These are phyloP conservation scores for Ichneumoninae sp. DNA, from an alignment of 2,888 invertebrate genomes.

Conservation along the genomic window DNA sequence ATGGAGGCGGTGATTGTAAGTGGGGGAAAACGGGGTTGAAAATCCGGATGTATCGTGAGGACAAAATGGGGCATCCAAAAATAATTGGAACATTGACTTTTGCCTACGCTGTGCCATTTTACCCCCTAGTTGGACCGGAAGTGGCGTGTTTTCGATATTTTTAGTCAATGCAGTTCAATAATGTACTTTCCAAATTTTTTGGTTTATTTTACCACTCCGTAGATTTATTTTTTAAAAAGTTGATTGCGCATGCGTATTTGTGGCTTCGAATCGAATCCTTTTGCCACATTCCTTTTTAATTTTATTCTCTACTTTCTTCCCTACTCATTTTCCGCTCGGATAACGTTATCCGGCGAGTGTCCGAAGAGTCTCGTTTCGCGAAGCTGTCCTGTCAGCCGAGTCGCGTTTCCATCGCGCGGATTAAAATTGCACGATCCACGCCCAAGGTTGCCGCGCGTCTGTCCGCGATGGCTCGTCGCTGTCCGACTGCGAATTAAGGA, in stretches of 20 bases:
- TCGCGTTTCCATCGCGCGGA: conserved; percentile 46
- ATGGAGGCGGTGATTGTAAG: too few species aligned
- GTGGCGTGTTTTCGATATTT: too few species aligned
- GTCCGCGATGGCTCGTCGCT: conserved; percentile 19
- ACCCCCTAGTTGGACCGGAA: too few species aligned
- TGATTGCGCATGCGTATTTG: conserved; percentile 8
- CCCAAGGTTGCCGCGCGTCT: conserved; percentile 47
- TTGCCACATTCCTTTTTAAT: conserved; percentile 1
- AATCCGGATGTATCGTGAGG: too few species aligned
- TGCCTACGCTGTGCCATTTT: too few species aligned
- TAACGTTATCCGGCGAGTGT: conserved; percentile 51
- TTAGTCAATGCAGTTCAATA: neutral
- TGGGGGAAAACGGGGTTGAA: too few species aligned
- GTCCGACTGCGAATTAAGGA: conserved; percentile 42
- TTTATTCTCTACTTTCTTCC: neutral
- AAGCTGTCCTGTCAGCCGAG: conserved; percentile 42
- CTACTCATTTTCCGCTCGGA: conserved; percentile 57
- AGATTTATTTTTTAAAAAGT: neutral
- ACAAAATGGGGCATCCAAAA: too few species aligned
- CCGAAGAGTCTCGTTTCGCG: conserved; percentile 54
- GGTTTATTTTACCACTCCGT: neutral
- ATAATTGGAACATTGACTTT: too few species aligned
- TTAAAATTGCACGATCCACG: conserved; percentile 56
- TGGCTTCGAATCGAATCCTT: conserved; percentile 43
- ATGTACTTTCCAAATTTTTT: neutral